Evolutionary conservation across 2,888 invertebrate species (phyloP).

Genomic region (Nephrotoma appendiculata): DNA sequence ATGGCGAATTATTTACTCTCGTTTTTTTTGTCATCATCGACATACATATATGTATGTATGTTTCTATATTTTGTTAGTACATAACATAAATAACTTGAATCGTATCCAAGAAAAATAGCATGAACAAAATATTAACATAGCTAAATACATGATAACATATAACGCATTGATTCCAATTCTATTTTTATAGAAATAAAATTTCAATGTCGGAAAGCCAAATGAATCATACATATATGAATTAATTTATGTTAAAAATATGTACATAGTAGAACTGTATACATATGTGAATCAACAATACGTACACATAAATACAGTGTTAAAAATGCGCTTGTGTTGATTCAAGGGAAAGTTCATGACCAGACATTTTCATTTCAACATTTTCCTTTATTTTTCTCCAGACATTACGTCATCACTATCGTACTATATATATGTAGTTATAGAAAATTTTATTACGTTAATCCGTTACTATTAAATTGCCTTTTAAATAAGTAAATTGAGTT

Average conservation of each 20-base stretch:
- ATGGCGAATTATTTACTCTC: not conserved
- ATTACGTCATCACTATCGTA: not conserved
- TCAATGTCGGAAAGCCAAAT: not conserved
- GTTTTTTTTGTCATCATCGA: not conserved
- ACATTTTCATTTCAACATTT: not conserved
- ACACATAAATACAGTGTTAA: not conserved
- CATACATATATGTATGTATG: not conserved
- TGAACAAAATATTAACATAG: not conserved
- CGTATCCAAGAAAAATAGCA: not conserved
- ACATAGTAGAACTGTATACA: not conserved
- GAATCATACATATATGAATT: not conserved
- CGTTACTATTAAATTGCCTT: not conserved
- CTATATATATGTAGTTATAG: not conserved
- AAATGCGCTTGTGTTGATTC: not conserved
- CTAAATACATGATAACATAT: not conserved
- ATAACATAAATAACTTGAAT: not conserved
- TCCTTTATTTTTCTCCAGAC: not conserved
- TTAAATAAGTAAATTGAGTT: not conserved
- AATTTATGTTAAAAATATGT: not conserved
- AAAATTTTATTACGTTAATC: not conserved
- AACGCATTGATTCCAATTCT: not conserved
- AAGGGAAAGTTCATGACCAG: not conserved
- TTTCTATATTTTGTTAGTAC: not conserved
- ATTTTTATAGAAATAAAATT: not conserved
- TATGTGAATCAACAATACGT: not conserved